Evolutionary conservation across 2,113 vertebrate genomes (phyloP).

Genomic region (Mirza zaza): DNA sequence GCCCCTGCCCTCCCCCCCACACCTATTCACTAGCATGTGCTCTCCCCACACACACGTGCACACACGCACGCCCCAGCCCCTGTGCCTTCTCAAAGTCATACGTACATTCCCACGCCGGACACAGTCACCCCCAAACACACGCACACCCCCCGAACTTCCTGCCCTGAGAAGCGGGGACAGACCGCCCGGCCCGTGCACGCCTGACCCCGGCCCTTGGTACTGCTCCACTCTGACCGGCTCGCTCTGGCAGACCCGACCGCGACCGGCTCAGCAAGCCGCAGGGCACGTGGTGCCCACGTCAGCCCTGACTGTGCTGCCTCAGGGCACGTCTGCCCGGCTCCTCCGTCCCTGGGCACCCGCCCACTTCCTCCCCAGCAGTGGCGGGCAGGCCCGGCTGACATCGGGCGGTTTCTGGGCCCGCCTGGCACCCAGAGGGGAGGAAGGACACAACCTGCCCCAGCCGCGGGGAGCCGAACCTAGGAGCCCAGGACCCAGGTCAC

Average conservation of each 20-base stretch:
- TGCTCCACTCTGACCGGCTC: not conserved
- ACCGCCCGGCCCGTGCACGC: accelerated
- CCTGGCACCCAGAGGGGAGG: constrained; percentile 74
- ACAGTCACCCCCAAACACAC: accelerated
- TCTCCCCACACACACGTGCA: too few species aligned
- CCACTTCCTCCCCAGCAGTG: constrained; percentile 60
- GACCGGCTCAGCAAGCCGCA: constrained; percentile 43
- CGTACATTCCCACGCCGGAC: not conserved
- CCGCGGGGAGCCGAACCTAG: not conserved
- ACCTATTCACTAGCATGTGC: not conserved
- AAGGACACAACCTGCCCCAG: constrained; percentile 68
- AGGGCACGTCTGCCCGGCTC: constrained; percentile 70
- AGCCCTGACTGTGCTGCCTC: constrained; percentile 51
- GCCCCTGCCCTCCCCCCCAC: not conserved
- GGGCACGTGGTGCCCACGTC: not conserved
- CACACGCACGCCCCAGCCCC: accelerated
- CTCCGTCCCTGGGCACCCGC: constrained; percentile 63
- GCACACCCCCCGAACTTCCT: accelerated
- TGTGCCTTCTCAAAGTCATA: not conserved
- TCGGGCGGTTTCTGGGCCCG: constrained; percentile 48
- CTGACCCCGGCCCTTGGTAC: not conserved
- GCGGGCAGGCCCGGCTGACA: constrained; percentile 36
- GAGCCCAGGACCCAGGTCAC: not conserved
- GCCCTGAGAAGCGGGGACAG: not conserved
- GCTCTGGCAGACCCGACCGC: not conserved